Base-by-base conservation (phyloP, 2,888 invertebrate species). In the Pyralis farinalis region DNA sequence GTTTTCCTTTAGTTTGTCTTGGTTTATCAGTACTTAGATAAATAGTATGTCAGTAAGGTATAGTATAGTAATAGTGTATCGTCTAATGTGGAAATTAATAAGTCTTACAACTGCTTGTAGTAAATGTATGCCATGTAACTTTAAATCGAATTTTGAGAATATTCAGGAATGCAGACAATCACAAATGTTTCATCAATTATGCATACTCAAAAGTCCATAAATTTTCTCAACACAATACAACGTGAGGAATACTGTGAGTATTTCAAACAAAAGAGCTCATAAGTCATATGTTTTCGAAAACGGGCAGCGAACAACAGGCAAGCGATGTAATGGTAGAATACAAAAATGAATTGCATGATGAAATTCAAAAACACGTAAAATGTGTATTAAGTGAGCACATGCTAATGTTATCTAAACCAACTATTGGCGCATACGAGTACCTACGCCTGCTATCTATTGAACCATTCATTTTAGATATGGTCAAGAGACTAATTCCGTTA, bases 261-360 rank as follows among this genome's bases (percentile, higher is more conserved):
- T 7, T 25, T 21, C 7, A 32, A 32, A 32, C 32, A 32, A 32
- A 32, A 32, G 16, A 16, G 16, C n/a, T 32, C 32, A 32, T 32
- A 20, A 32, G 32, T 32, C 32, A 32, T 16, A 9, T 9, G n/a
- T 25, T 7, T 25, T 8, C 20, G 3, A 12, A 3, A 32, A 9
- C 16, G 32, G 32, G 9, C 16, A 16, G 32, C 12, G n/a, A n/a
- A n/a, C n/a, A n/a, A 12, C 16, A 16, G 16, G 16, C 12, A 11
- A 12, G 11, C 7, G 12, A 20, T 16, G 9, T 20, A 5, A 25
- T 7, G 7, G 7, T 3, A 7, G 25, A 25, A 25, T 8, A 7
- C 25, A 25, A 32, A 20, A 32, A 32, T 11, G 12, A 32, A 32
- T 6, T n/a, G 3, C 8, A 32, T 16, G 12, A 32, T 32, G 32